Conservation (phyloP, 64 coral and sea anemone genomes). For the Exaiptasia diaphana region DNA sequence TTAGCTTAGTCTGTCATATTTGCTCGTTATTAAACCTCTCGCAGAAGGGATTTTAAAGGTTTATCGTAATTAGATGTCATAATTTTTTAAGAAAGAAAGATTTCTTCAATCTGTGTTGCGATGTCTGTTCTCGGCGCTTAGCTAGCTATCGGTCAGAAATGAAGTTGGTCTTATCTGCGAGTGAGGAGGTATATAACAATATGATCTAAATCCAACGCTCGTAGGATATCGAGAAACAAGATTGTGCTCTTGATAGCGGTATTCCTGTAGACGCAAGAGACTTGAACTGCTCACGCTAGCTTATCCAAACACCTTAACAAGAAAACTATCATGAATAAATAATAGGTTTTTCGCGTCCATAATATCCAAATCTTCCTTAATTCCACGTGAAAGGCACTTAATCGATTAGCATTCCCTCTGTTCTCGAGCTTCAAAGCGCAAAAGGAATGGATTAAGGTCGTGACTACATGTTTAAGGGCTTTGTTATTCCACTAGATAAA, state of each 20-base stretch:
- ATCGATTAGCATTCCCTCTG: not conserved
- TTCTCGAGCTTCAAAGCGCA: not conserved
- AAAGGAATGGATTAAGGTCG: not conserved
- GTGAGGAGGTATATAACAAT: not conserved
- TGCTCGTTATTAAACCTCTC: not conserved
- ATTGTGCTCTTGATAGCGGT: not conserved
- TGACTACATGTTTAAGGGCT: not conserved
- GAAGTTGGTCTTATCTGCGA: not conserved
- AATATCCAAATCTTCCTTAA: not conserved
- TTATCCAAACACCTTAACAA: not conserved
- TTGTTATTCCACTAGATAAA: not conserved
- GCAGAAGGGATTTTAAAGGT: not conserved
- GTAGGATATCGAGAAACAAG: not conserved
- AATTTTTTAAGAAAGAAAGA: too few species aligned
- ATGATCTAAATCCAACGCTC: not conserved
- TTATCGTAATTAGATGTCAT: too few species aligned
- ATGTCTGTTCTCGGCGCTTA: not conserved
- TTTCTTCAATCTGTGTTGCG: not conserved
- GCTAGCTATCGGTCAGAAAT: not conserved
- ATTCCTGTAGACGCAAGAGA: not conserved
- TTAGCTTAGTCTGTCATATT: not conserved
- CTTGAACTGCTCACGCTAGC: not conserved
- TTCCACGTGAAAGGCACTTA: not conserved
- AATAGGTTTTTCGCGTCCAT: not conserved
- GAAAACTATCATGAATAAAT: constrained; percentile 3